Base-by-base conservation (phyloP, 1,140 invertebrate species). In the Calosoma granatense region DNA sequence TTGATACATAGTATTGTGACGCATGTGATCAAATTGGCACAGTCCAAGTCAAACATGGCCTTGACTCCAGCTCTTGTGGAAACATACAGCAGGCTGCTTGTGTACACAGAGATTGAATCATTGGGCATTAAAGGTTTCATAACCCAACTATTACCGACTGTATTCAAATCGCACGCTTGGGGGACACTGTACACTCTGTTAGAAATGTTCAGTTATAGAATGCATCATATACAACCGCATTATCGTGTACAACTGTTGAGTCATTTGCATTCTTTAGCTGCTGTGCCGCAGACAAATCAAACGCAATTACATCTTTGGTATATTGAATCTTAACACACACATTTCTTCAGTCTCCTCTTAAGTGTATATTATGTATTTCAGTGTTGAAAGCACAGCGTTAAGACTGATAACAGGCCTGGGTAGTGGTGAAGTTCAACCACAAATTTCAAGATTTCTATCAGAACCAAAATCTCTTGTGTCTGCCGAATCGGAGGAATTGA, bases 71-170 rank as follows among this genome's bases (percentile, higher is more conserved):
- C 94, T 0, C 73, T 98, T 0, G 88, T 97, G 0, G 94, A 98
- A 74, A 97, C 94, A 0, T 98, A 97, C 71, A 92, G 90, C 51
- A 90, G 90, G 41, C 73, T 98, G 23, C 72, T 97, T 17, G 93
- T 97, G 0, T 97, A 97, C 63, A 95, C 92, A 20, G 95, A 98
- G 79, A 97, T 97, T 54, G 95, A 98, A 73, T 94, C 92, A 36
- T 77, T 97, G 4, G 94, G 94, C 21, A 97, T 97, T 47, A 98
- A 97, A 78, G 92, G 90, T 43, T 97, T 97, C 70, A 92, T 97
- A 59, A 90, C 91, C 70, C 91, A 95, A 73, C 73, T 96, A 2
- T 71, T 97, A 54, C 91, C 92, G 1, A 87, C 84, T 36, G 93
- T 94, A 17, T 94, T 94, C 61, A 94, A 94, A 69, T 88, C 86